Evolutionary conservation across 2,888 invertebrate genomes (phyloP).

Genomic region (Temnothorax ravouxi): DNA sequence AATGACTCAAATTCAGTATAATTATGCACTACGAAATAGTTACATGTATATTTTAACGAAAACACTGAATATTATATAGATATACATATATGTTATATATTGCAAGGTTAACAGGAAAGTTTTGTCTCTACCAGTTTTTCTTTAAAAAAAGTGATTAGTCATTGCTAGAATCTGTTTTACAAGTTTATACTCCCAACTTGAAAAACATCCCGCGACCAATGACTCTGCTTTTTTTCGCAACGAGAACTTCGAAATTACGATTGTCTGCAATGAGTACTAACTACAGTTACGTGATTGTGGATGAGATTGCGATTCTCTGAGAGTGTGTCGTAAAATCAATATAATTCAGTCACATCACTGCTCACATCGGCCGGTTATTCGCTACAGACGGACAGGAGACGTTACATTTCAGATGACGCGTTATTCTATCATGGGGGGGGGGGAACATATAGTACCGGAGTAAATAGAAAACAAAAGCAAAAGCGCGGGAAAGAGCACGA

Average conservation of each 20-base stretch:
- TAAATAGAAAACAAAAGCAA: constrained; percentile 30
- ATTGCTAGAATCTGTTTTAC: not conserved
- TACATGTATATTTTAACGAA: not conserved
- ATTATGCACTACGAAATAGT: not conserved
- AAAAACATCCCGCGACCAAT: not conserved
- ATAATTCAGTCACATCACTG: constrained; percentile 10
- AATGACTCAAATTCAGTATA: too few species aligned
- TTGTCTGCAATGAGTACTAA: not conserved
- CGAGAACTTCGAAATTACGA: not conserved
- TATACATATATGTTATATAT: not conserved
- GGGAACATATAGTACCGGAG: not conserved
- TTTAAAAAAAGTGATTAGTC: not conserved
- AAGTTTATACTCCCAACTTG: not conserved
- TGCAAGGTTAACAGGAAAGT: not conserved
- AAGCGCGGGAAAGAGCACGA: not conserved
- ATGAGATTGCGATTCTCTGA: not conserved
- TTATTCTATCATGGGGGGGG: constrained; percentile 1
- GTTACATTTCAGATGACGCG: not conserved
- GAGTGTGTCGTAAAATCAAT: constrained; percentile 9
- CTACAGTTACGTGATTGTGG: not conserved
- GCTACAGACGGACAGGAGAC: not conserved
- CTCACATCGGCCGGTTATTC: not conserved
- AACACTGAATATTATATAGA: not conserved
- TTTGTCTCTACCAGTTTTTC: not conserved
- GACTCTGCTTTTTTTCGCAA: not conserved